Percentiles rank a stretch among this genome's conserved stretches.
These are phyloP conservation scores for Teleopsis dalmanni DNA, from an alignment of 1,140 invertebrate genomes.

Conservation along the genomic window DNA sequence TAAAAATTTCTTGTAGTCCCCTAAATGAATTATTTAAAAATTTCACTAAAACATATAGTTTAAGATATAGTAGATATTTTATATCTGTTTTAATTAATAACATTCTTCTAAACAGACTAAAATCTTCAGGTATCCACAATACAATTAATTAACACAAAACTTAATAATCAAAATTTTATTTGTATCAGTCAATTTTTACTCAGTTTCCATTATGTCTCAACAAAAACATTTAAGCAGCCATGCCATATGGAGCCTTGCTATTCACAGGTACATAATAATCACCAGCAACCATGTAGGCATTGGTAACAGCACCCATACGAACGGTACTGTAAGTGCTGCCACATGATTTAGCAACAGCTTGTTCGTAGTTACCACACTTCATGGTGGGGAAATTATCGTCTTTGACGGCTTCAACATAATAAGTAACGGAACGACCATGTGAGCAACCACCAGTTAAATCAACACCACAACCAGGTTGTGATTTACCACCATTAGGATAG, in stretches of 20 bases:
- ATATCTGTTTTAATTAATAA: too few species aligned
- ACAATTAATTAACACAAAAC: too few species aligned
- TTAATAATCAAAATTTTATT: too few species aligned
- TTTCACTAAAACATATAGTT: too few species aligned
- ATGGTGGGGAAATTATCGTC: conserved; percentile 23
- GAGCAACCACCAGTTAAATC: conserved; percentile 43
- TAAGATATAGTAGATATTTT: too few species aligned
- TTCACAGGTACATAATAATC: conserved; percentile 31
- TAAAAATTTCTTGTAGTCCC: too few species aligned
- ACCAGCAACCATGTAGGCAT: conserved; percentile 38
- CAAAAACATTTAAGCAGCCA: neutral
- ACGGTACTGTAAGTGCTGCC: conserved; percentile 25
- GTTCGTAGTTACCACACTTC: conserved; percentile 24
- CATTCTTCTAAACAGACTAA: too few species aligned
- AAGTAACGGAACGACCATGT: conserved; percentile 49
- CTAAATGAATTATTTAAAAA: too few species aligned
- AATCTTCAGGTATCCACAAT: too few species aligned
- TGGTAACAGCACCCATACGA: conserved; percentile 42
- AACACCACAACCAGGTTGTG: conserved; percentile 50
- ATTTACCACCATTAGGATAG: conserved; percentile 47
- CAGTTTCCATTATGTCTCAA: too few species aligned
- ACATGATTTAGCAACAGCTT: conserved; percentile 23
- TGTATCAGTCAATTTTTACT: too few species aligned
- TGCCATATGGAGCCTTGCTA: conserved; percentile 34
- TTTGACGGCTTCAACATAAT: conserved; percentile 47